Percentiles rank a stretch among this genome's conserved stretches.
Evolutionary conservation across 2,888 invertebrate genomes (phyloP).

Genomic region (Chrysolina haemoptera): DNA sequence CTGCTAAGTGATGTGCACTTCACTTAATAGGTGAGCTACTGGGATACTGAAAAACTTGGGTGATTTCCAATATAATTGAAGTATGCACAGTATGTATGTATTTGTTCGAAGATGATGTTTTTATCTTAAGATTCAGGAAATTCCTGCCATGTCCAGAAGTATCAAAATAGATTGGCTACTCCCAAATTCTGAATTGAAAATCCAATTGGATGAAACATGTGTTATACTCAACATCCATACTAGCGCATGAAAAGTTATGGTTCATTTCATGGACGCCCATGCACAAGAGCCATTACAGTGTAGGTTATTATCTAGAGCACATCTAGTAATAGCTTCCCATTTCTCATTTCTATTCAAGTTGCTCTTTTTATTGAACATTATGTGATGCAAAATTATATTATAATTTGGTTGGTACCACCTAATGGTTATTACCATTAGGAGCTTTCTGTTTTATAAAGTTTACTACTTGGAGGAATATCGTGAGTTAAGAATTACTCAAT

Average conservation of each 20-base stretch:
- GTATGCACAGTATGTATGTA: too few species aligned
- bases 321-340: slow-evolving; percentile 27
- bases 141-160: too few species aligned
- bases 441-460: not conserved
- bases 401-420: slow-evolving; percentile 26
- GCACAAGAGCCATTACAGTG: slow-evolving; percentile 33
- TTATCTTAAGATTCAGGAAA: too few species aligned
- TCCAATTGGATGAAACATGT: too few species aligned
- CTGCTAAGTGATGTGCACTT: too few species aligned
- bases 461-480: not conserved
- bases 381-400: slow-evolving; percentile 36
- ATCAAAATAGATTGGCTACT: too few species aligned
- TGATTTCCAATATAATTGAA: too few species aligned
- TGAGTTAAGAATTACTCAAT: not conserved
- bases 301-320: slow-evolving; percentile 41
- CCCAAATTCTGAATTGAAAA: too few species aligned
- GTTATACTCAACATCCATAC: too few species aligned
- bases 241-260: not conserved
- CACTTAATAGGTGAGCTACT: too few species aligned
- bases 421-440: slow-evolving; percentile 24
- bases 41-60: too few species aligned
- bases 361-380: slow-evolving; percentile 32
- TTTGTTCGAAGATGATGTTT: too few species aligned
- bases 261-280: slow-evolving; percentile 13
- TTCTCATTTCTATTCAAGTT: slow-evolving; percentile 33